phyloP scores from a whole-genome alignment of 1,140 invertebrate species.

The Planococcus citri region DNA sequence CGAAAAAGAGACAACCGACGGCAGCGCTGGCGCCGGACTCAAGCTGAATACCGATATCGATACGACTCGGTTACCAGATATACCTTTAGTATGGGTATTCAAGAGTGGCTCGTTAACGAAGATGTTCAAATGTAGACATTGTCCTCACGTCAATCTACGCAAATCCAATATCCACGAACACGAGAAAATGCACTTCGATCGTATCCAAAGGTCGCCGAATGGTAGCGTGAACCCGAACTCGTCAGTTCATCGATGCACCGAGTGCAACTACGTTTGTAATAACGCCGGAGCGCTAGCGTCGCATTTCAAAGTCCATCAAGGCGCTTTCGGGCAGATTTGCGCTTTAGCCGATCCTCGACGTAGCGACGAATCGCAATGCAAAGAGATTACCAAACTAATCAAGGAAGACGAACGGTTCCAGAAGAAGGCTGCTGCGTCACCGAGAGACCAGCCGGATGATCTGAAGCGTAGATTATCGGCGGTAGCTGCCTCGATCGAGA shows the following conservation, averaged over 20 bases:
- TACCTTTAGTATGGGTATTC: slow-evolving; percentile 59
- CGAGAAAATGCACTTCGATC: slow-evolving; percentile 58
- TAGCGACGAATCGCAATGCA: slow-evolving; percentile 52
- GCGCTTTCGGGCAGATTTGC: slow-evolving; percentile 52
- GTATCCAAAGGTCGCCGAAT: not conserved
- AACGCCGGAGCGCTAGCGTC: slow-evolving; percentile 58
- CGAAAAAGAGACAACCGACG: not conserved
- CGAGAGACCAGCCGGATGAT: not conserved
- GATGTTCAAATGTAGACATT: slow-evolving; percentile 73
- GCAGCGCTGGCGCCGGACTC: too few relatives aligned
- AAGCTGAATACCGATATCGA: not conserved
- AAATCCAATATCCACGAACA: slow-evolving; percentile 72
- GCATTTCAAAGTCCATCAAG: slow-evolving; percentile 64
- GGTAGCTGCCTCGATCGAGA: not conserved
- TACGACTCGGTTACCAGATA: slow-evolving; percentile 30
- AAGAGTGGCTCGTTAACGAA: slow-evolving; percentile 55
- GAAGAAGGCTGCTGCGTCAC: not conserved
- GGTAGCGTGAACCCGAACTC: slow-evolving; percentile 32
- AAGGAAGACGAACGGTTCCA: slow-evolving; percentile 13
- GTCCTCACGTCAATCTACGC: slow-evolving; percentile 65
- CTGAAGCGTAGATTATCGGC: not conserved
- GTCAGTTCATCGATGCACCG: slow-evolving; percentile 44
- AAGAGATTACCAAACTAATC: slow-evolving; percentile 37
- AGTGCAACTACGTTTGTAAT: slow-evolving; percentile 70
- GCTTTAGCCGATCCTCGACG: slow-evolving; percentile 49